Evolutionary conservation across 1,140 invertebrate species (phyloP).

Genomic region (Achatina immaculata): DNA sequence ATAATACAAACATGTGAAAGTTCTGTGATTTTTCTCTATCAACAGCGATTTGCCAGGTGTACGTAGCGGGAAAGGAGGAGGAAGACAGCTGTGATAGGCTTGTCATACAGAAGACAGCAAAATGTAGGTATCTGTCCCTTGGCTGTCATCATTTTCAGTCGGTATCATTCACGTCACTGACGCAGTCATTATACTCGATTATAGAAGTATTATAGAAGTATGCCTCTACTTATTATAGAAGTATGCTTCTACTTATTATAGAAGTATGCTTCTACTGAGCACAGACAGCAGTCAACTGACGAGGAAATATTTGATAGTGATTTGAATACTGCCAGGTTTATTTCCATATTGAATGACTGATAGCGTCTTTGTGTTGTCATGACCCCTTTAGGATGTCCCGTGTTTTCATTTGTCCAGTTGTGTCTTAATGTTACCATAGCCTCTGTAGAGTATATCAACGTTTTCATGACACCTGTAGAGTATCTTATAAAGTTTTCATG

Average conservation of each 20-base stretch:
- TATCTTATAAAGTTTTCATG: too few relatives aligned
- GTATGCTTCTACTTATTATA: background rate
- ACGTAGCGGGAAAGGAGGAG: background rate
- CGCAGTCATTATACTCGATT: background rate
- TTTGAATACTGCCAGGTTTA: too few relatives aligned
- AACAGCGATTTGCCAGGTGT: slow-evolving; percentile 19
- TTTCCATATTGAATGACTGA: too few relatives aligned
- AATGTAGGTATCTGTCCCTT: background rate
- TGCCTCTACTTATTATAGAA: background rate
- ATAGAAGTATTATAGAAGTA: background rate
- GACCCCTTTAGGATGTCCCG: too few relatives aligned
- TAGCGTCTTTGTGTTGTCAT: too few relatives aligned
- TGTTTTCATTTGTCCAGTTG: too few relatives aligned
- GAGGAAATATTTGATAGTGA: too few relatives aligned
- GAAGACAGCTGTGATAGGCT: background rate
- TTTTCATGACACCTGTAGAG: too few relatives aligned
- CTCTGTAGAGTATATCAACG: too few relatives aligned
- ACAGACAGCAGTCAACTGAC: background rate
- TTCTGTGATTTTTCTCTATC: background rate
- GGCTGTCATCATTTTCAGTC: background rate
- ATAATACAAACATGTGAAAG: too few relatives aligned
- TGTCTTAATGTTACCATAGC: too few relatives aligned
- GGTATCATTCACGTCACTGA: background rate
- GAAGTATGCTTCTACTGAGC: background rate
- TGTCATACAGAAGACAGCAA: slow-evolving; percentile 2